Base-by-base conservation (phyloP, 2,797 vertebrate species). In the Labroides dimidiatus region DNA sequence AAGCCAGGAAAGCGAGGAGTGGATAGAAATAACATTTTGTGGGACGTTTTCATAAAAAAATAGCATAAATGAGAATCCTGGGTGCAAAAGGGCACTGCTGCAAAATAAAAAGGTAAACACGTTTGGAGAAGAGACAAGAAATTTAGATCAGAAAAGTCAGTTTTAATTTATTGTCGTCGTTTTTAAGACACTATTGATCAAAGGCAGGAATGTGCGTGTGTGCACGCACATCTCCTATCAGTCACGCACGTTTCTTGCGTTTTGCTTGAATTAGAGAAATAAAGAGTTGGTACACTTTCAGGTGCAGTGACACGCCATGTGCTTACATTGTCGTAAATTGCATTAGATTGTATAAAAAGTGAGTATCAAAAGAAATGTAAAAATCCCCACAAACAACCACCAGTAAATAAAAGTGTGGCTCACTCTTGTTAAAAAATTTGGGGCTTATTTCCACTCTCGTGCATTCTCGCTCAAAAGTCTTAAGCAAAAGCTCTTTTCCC, bases 21-120 rank as follows among this genome's bases (percentile, higher is more conserved):
- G 81, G 58, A 78, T 60, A 56, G 64, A 72, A 84, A 81, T 63
- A 41, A 52, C 67, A 69, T 55, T 54, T 78, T 77, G 27, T 51
- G 33, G 7, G 23, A 24, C n/a, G 23, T 53, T 76, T 76, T 61
- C 49, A 72, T 74, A 48, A 48, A 27, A 3, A 65, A 65, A 42
- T 23, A 21, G 2, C 8, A 59, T 45, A 52, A 69, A 61, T 45
- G 52, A 23, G 27, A 77, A 54, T 63, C 39, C 15, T 0, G 55
- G 20, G 43, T 39, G 23, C 33, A 27, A 6, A 12, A 19, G 39
- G 10, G 55, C 33, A 17, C 56, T 24, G 10, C 13, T 52, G 8
- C 24, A 59, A 48, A 15, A 44, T 27, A 23, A 30, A 55, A 52
- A 19, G 19, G 21, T 58, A 33, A 69, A 58, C 54, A 64, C 63